These are phyloP conservation scores for Hozukius guyotensis DNA, from an alignment of 2,797 vertebrate species.

Conservation along the genomic window DNA sequence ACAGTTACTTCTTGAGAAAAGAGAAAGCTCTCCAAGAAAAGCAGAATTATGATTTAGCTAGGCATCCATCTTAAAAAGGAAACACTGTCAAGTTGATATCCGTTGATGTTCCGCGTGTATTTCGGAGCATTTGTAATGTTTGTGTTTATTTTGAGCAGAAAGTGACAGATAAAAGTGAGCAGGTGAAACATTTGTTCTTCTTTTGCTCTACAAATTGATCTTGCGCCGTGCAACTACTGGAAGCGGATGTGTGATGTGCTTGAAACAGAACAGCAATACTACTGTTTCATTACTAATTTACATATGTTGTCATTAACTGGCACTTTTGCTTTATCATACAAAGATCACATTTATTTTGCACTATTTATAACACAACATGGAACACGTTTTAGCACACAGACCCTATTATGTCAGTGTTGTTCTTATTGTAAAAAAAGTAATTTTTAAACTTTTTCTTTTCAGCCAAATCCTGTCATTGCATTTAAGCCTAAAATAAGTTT, in stretches of 20 bases:
- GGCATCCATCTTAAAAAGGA: slow-evolving; percentile 40
- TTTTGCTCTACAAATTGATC: slow-evolving; percentile 73
- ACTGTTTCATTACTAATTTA: slow-evolving; percentile 61
- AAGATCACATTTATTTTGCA: slow-evolving; percentile 32
- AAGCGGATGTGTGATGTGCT: slow-evolving; percentile 64
- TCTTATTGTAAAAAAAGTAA: not conserved
- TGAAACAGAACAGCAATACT: slow-evolving; percentile 30
- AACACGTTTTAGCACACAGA: not conserved
- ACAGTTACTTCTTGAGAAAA: slow-evolving; percentile 57
- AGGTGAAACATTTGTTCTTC: slow-evolving; percentile 68
- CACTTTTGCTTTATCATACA: slow-evolving; percentile 26
- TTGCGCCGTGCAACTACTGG: slow-evolving; percentile 49
- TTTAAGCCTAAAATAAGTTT: not conserved
- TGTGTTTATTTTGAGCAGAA: slow-evolving; percentile 59
- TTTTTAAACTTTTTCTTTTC: not conserved
- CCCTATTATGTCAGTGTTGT: not conserved
- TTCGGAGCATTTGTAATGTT: slow-evolving; percentile 45
- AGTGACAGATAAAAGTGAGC: slow-evolving; percentile 56
- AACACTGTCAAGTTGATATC: slow-evolving; percentile 38
- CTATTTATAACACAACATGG: slow-evolving; percentile 6
- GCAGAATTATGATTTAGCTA: slow-evolving; percentile 24
- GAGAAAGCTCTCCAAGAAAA: slow-evolving; percentile 42
- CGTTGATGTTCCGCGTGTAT: slow-evolving; percentile 40
- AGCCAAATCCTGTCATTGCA: not conserved
- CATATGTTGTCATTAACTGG: slow-evolving; percentile 49